phyloP scores from a whole-genome alignment of 2,797 vertebrate species.

The Oryzias sinensis region DNA sequence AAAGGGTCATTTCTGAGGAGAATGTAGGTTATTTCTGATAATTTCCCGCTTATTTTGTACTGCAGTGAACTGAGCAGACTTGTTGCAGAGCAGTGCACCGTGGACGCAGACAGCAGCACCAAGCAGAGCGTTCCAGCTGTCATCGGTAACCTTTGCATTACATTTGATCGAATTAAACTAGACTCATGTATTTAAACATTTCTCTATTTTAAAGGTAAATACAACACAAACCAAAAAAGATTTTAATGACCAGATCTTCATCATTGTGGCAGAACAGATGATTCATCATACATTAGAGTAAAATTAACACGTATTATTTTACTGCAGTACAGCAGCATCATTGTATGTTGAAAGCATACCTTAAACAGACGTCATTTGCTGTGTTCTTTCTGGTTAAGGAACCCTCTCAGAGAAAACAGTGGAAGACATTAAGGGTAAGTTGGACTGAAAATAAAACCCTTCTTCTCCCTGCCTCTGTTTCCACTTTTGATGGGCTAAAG shows the following conservation, averaged over 20 bases:
- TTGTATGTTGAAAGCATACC: too few relatives aligned
- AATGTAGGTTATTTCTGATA: too few relatives aligned
- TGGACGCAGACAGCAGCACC: constrained; percentile 86
- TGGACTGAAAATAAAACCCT: constrained; percentile 4
- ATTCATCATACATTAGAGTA: not conserved
- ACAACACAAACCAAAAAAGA: not conserved
- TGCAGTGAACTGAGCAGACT: constrained; percentile 87
- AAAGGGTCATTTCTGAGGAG: too few relatives aligned
- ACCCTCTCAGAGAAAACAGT: constrained; percentile 89
- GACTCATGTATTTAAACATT: too few relatives aligned
- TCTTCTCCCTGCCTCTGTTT: not conserved
- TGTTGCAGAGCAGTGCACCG: constrained; percentile 89
- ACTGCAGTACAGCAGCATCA: too few relatives aligned
- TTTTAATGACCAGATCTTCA: not conserved
- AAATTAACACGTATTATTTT: too few relatives aligned
- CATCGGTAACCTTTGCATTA: constrained; percentile 77
- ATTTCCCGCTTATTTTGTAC: constrained; percentile 7
- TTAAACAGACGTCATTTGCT: not conserved
- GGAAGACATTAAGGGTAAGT: constrained; percentile 94
- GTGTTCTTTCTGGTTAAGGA: constrained; percentile 70
- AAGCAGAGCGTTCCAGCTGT: constrained; percentile 87
- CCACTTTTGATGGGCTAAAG: too few relatives aligned
- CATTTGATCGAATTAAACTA: too few relatives aligned
- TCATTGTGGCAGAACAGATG: not conserved
- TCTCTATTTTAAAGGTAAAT: not conserved